Evolutionary conservation across 2,888 invertebrate genomes (phyloP).

Genomic region (Apantesis nais): DNA sequence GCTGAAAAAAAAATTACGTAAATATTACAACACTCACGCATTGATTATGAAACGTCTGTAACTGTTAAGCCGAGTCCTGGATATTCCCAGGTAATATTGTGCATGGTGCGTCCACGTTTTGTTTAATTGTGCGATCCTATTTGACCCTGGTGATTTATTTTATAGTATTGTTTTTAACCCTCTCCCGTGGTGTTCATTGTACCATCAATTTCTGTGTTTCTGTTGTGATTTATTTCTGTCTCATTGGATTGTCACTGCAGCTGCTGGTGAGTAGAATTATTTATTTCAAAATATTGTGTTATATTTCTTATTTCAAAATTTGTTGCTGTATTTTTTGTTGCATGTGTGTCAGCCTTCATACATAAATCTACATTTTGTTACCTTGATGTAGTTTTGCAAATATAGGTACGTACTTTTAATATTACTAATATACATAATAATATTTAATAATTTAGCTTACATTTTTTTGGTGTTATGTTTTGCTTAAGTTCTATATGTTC

Average conservation of each 20-base stretch:
- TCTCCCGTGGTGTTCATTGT: conserved; percentile 68
- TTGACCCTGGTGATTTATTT: conserved; percentile 80
- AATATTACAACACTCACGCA: conserved; percentile 82
- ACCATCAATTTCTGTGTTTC: conserved; percentile 70
- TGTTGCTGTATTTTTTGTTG: conserved; percentile 8
- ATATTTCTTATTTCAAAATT: conserved; percentile 6
- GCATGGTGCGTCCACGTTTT: conserved; percentile 60
- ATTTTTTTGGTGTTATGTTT: neutral
- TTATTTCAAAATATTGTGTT: neutral
- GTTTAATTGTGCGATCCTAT: conserved; percentile 74
- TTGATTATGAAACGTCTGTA: conserved; percentile 77
- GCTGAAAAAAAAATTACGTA: conserved; percentile 83
- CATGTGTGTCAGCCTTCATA: conserved; percentile 4
- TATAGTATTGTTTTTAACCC: conserved; percentile 74
- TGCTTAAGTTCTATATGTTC: neutral
- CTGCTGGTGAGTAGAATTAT: conserved; percentile 66
- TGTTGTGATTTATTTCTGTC: conserved; percentile 72
- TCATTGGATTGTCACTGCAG: conserved; percentile 78
- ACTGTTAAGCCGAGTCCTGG: conserved; percentile 55
- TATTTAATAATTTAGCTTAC: neutral
- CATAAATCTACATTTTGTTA: neutral
- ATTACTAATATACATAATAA: neutral
- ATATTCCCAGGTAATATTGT: conserved; percentile 53
- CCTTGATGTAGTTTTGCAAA: neutral
- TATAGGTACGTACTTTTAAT: neutral